phyloP scores from a whole-genome alignment of 2,888 invertebrate genomes.

The Platycheirus albimanus region DNA sequence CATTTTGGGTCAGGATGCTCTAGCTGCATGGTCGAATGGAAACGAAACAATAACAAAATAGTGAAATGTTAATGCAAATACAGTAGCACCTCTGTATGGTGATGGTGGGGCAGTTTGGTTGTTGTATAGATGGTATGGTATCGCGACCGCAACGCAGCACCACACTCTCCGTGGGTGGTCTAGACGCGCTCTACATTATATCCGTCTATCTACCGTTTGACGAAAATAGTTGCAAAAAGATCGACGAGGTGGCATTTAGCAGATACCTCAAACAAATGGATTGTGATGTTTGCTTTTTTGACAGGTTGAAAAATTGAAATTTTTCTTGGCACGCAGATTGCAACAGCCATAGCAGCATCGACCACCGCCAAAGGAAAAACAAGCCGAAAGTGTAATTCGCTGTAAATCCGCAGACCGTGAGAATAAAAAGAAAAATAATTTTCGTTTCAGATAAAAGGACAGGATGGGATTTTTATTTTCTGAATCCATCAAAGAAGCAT shows the following conservation, averaged over 20 bases:
- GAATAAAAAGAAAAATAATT: slow-evolving; percentile 13
- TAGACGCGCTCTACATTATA: slow-evolving; percentile 34
- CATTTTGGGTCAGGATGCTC: slow-evolving; percentile 20
- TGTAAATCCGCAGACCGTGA: slow-evolving; percentile 1
- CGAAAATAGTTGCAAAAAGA: slow-evolving; percentile 65
- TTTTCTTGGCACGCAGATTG: slow-evolving; percentile 64
- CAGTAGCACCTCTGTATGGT: slow-evolving; percentile 44
- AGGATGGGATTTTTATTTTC: not conserved
- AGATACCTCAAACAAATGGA: slow-evolving; percentile 67
- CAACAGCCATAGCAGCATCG: not conserved
- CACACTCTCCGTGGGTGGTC: slow-evolving; percentile 64
- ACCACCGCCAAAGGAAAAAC: not conserved
- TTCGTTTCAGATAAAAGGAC: not conserved
- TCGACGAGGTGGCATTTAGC: slow-evolving; percentile 60
- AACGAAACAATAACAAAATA: slow-evolving; percentile 70
- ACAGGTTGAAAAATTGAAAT: slow-evolving; percentile 70
- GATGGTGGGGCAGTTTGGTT: slow-evolving; percentile 20
- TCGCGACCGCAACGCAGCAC: slow-evolving; percentile 33
- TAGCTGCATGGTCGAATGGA: slow-evolving; percentile 48
- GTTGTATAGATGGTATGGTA: slow-evolving; percentile 17
- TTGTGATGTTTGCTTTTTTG: slow-evolving; percentile 65
- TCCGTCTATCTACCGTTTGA: slow-evolving; percentile 59
- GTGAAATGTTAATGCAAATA: slow-evolving; percentile 62
- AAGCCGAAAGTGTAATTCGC: slow-evolving; percentile 1
- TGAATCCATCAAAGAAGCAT: not conserved